These are phyloP conservation scores for Rhogogaster chlorosoma DNA, from an alignment of 2,888 invertebrate genomes.

Conservation along the genomic window DNA sequence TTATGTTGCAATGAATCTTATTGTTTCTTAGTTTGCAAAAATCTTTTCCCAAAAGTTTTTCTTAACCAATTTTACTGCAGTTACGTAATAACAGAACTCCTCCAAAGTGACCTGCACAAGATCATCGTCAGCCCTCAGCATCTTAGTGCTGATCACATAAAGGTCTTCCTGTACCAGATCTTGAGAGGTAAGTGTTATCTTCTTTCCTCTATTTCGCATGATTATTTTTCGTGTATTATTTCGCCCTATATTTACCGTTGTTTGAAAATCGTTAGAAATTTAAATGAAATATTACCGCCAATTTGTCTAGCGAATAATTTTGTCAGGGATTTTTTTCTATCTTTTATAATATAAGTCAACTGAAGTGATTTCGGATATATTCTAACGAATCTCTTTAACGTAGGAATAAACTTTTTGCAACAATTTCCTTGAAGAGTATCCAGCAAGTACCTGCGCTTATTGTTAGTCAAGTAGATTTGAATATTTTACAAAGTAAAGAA, in stretches of 20 bases:
- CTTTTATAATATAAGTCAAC: not conserved
- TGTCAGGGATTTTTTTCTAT: not conserved
- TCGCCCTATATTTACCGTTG: not conserved
- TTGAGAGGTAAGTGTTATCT: slow-evolving; percentile 89
- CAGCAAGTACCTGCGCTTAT: not conserved
- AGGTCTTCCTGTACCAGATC: slow-evolving; percentile 99
- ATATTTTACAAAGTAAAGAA: not conserved
- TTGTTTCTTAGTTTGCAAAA: not conserved
- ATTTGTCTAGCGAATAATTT: not conserved
- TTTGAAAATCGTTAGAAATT: not conserved
- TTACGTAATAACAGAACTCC: slow-evolving; percentile 99
- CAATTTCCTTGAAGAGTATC: not conserved
- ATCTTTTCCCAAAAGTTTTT: slow-evolving; percentile 61
- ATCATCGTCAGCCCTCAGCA: slow-evolving; percentile 99
- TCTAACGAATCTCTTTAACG: not conserved
- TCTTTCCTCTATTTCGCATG: not conserved
- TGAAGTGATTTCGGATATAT: not conserved
- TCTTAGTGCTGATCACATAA: slow-evolving; percentile 99
- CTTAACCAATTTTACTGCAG: slow-evolving; percentile 80
- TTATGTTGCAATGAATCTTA: slow-evolving; percentile 9
- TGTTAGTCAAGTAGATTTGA: not conserved
- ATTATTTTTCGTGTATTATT: not conserved
- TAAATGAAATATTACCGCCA: not conserved
- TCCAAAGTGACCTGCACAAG: slow-evolving; percentile 99
- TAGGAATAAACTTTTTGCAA: not conserved